Evolutionary conservation across 53 echinoderm and acorn worm species (phyloP), one percentile per base, ranked within the genome.

Genomic region (Paracentrotus lividus): DNA sequence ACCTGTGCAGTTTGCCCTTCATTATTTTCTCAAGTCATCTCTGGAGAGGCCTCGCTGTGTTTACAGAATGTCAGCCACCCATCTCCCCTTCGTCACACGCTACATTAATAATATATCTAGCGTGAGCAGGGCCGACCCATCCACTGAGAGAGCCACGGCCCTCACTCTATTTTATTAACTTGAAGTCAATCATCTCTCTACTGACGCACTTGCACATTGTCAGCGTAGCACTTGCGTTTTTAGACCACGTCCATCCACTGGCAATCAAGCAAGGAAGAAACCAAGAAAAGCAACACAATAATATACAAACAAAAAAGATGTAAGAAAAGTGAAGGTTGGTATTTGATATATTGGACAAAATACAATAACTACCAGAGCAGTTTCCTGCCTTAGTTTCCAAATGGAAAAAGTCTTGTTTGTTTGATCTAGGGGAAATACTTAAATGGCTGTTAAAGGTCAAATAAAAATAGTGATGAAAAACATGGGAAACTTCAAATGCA

Each of bases 121-220:
- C 81, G 27, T 5, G 47, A 81, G 47, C n/a, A 8, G 14, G 76
- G 5, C 27, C 81, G 26, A 47, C 9, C 26, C n/a, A 36, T 16
- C 72, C 16, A 45, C 26, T 12, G 13, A 47, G 49, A 81, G 81
- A 81, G 81, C 45, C 42, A 14, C 81, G 26, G 47, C 81, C 81
- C 81, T 81, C 81, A 81, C 81, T 81, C 81, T 81, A 49, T 81
- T 49, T 81, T 81, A 81, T 81, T 81, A 81, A 81, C 81, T 81
- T 81, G 81, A 47, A 81, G 81, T 81, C 81, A 81, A 47, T 81
- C 81, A 81, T 81, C 81, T 18, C 47, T 49, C 81, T 0, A 13
- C 44, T 81, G 81, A 81, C 47, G 81, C 26, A 81, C 44, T 44
- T 47, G 24, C 27, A 45, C 47, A 21, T 49, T 67, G 31, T 29